phyloP scores from a whole-genome alignment of 1,140 invertebrate species.

The Camponotus vicinus region DNA sequence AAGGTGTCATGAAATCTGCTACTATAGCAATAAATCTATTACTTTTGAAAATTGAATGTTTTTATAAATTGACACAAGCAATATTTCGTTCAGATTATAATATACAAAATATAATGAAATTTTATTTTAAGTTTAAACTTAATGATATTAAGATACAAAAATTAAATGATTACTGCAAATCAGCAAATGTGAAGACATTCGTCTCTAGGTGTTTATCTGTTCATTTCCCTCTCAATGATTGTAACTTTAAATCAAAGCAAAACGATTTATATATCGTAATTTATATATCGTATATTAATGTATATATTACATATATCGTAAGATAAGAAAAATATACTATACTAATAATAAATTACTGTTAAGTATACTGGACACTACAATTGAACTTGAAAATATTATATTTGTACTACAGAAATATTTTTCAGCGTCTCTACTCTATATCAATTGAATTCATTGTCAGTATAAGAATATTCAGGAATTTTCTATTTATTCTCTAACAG shows the following conservation, averaged over 20 bases:
- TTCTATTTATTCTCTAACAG: not conserved
- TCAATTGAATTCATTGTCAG: not conserved
- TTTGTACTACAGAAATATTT: not conserved
- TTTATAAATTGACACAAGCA: not conserved
- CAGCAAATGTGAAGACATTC: no score
- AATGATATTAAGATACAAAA: not conserved
- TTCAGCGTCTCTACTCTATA: not conserved
- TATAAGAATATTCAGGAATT: not conserved
- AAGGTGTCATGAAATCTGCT: not conserved
- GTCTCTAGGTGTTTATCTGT: not conserved
- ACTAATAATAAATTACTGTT: no score
- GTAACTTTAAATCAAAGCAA: not conserved
- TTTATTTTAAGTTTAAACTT: not conserved
- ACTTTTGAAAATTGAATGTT: slow-evolving; percentile 11
- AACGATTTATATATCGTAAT: no score
- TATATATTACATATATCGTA: no score
- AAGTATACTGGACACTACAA: no score
- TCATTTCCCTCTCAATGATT: no score
- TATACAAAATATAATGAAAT: not conserved
- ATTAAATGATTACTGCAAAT: not conserved
- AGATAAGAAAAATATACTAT: no score
- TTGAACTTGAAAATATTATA: not conserved
- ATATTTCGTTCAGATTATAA: not conserved
- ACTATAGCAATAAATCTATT: not conserved
- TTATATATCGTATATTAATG: no score